These are phyloP conservation scores for Chrysopilus asiliformis DNA, from an alignment of 2,888 invertebrate species.

Conservation along the genomic window DNA sequence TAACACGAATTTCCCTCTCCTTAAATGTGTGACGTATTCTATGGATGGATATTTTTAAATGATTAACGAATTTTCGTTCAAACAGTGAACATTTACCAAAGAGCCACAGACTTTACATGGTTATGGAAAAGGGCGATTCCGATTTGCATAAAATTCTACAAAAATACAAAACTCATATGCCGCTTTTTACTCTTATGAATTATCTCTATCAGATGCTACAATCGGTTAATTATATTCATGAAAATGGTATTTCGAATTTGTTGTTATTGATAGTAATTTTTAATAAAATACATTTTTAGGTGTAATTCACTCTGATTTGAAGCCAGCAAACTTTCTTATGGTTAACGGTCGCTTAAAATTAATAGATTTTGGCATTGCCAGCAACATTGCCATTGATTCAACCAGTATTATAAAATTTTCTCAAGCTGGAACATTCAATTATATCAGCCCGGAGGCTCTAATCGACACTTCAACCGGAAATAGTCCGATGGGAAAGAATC, in stretches of 20 bases:
- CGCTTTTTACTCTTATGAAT: constrained; percentile 64
- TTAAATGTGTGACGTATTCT: too few species aligned
- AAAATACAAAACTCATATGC: constrained; percentile 44
- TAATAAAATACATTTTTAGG: constrained; percentile 47
- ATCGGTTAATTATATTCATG: constrained; percentile 83
- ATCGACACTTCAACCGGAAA: constrained; percentile 44
- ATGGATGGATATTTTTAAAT: neutral
- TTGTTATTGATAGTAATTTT: too few species aligned
- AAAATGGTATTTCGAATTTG: constrained; percentile 57
- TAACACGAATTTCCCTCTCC: neutral
- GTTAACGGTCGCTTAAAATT: constrained; percentile 76
- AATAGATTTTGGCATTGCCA: constrained; percentile 96
- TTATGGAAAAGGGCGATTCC: constrained; percentile 87
- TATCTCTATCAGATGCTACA: constrained; percentile 92
- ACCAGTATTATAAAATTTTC: constrained; percentile 77
- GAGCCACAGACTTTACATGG: constrained; percentile 58
- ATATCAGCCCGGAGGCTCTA: constrained; percentile 91
- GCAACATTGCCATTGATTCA: constrained; percentile 71
- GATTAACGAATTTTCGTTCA: neutral
- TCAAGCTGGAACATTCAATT: constrained; percentile 82
- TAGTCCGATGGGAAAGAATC: constrained; percentile 35
- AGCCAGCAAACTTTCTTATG: constrained; percentile 91
- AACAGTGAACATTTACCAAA: constrained; percentile 54
- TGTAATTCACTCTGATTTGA: constrained; percentile 91
- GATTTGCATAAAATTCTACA: constrained; percentile 70